These are phyloP conservation scores for Oreochromis tanganicae DNA, from an alignment of 2,113 vertebrate genomes.

Conservation along the genomic window DNA sequence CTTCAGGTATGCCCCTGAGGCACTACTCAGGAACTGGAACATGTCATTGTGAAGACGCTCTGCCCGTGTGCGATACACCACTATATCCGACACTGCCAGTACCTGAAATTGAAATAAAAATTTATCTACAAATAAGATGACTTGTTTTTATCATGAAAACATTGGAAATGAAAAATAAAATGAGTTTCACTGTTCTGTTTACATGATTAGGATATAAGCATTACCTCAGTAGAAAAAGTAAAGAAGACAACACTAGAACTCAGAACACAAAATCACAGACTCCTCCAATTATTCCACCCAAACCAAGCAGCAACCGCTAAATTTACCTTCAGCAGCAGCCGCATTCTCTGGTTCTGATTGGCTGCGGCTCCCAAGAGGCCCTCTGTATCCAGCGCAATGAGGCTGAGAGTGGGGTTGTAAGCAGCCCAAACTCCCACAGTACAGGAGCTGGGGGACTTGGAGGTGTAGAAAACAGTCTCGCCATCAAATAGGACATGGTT, in stretches of 20 bases:
- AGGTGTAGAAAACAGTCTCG: conserved; percentile 71
- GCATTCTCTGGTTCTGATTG: conserved; percentile 75
- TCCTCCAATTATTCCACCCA: background rate
- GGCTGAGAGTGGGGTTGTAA: conserved; percentile 62
- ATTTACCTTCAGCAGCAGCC: conserved; percentile 73
- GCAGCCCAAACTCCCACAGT: conserved; percentile 80
- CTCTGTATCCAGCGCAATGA: conserved; percentile 77
- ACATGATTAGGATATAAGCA: background rate
- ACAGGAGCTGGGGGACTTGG: conserved; percentile 77
- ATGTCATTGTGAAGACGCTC: conserved; percentile 82
- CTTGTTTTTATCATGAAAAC: no score
- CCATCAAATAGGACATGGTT: conserved; percentile 76
- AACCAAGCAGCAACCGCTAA: background rate
- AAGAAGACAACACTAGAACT: background rate
- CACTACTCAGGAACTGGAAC: conserved; percentile 80
- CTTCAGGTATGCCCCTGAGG: conserved; percentile 77
- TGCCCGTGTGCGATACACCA: conserved; percentile 77
- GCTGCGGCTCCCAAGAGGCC: conserved; percentile 73
- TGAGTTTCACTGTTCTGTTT: background rate
- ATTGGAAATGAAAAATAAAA: background rate
- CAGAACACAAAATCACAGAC: background rate
- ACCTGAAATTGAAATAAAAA: conserved; percentile 44
- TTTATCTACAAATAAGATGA: background rate
- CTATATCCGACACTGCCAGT: conserved; percentile 78
- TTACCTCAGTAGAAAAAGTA: background rate